These are phyloP conservation scores for Ectobius pallidus DNA, from an alignment of 2,888 invertebrate species.

Conservation along the genomic window DNA sequence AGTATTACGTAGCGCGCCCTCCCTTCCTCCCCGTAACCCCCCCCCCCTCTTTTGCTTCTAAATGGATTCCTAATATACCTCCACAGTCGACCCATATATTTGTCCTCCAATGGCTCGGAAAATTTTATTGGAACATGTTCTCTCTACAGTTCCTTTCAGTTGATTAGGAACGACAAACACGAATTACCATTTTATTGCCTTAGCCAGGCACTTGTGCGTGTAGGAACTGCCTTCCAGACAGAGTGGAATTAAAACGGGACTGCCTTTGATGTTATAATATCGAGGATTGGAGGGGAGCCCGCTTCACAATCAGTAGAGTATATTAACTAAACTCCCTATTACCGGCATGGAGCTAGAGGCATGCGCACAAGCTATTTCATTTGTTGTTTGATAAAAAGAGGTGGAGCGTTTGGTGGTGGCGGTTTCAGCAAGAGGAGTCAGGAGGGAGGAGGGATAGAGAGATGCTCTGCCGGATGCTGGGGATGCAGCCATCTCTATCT, in stretches of 20 bases:
- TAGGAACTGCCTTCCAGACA: slow-evolving; percentile 57
- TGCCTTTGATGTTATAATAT: slow-evolving; percentile 57
- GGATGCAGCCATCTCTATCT: not conserved
- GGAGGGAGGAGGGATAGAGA: slow-evolving; percentile 4
- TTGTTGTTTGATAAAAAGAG: slow-evolving; percentile 39
- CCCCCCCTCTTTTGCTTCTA: slow-evolving; percentile 31
- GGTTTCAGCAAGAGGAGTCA: not conserved
- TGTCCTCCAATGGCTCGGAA: slow-evolving; percentile 49
- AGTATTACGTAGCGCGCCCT: slow-evolving; percentile 29
- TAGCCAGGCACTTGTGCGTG: slow-evolving; percentile 47
- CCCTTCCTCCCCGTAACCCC: slow-evolving; percentile 21
- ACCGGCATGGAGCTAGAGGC: slow-evolving; percentile 26
- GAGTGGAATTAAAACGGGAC: slow-evolving; percentile 64
- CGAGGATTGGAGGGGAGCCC: slow-evolving; percentile 36
- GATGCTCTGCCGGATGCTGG: slow-evolving; percentile 10
- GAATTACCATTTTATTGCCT: slow-evolving; percentile 74
- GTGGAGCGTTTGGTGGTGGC: slow-evolving; percentile 27
- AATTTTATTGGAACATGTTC: slow-evolving; percentile 47
- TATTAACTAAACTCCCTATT: slow-evolving; percentile 44
- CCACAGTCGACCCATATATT: slow-evolving; percentile 48
- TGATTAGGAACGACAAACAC: slow-evolving; percentile 72
- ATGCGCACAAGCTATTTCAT: slow-evolving; percentile 33
- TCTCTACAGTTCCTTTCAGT: slow-evolving; percentile 48
- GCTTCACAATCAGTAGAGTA: slow-evolving; percentile 42
- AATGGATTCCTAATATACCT: slow-evolving; percentile 44